Base-by-base conservation (phyloP, 2,113 vertebrate genomes). In the Thinocorus orbignyianus region DNA sequence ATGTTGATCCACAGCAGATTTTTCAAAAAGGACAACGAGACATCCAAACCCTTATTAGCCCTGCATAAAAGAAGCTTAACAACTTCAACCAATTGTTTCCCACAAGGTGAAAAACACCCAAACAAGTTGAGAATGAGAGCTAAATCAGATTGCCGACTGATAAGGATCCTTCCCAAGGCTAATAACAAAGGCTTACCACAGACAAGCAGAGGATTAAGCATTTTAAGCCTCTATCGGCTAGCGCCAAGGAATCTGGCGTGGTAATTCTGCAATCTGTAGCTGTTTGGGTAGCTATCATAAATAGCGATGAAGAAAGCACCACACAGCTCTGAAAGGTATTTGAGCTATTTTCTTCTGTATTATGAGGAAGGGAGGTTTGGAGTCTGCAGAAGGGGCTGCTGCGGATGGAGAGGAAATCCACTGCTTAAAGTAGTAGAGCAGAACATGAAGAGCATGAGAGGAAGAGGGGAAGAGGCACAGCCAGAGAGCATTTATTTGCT, bases 111-210 rank as follows among this genome's bases (percentile, higher is more conserved):
- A 90, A 96, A 93, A 49, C 39, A 84, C 65, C 48, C 42, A 55
- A 39, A 91, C 46, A 86, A 55, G 52, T 83, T 92, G 55, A 60
- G 68, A 90, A 92, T 72, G 86, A 86, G 95, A 86, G 55, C 33
- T 96, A 86, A 96, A 93, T 93, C 90, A 95, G 82, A 90, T 88
- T 90, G 86, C 72, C 81, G 72, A 41, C 72, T 83, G 86, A 90
- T 95, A 94, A 96, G 82, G 82, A 90, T 92, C 69, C 85, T 91
- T 94, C 80, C 80, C 79, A 88, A 92, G 65, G 90, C 72, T 94
- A 94, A 96, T 94, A 93, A 94, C 85, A 92, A 81, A 94, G 83
- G 77, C 7, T 93, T 93, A 90, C 76, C 8, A 4, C 60, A 78
- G 94, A 81, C 88, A 96, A 96, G 55, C 42, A 84, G 6, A 0